These are phyloP conservation scores for Hylomyscus alleni DNA, from an alignment of 2,797 vertebrate genomes.

Conservation along the genomic window DNA sequence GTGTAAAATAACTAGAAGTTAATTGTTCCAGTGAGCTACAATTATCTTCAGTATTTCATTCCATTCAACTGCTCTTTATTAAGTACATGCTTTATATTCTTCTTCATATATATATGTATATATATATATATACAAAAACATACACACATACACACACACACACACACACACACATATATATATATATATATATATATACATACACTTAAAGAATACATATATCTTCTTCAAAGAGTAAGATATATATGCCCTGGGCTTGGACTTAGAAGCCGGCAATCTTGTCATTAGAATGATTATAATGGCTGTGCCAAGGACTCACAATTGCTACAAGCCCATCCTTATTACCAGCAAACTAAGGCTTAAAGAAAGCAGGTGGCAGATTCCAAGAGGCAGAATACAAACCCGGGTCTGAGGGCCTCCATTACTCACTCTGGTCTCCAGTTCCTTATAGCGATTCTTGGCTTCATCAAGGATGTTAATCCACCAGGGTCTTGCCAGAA, in stretches of 20 bases:
- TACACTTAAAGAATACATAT: not conserved
- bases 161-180: no score
- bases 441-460: no score
- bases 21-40: not conserved
- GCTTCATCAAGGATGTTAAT: not conserved
- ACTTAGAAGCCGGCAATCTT: not conserved
- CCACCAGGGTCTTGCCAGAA: not conserved
- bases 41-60: not conserved
- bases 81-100: not conserved
- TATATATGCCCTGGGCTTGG: not conserved
- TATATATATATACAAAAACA: no score
- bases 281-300: not conserved
- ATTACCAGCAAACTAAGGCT: not conserved
- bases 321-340: constrained; percentile 3
- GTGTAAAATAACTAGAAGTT: not conserved
- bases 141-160: no score
- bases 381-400: not conserved
- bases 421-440: not conserved
- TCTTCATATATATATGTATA: not conserved
- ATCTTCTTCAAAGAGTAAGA: constrained; percentile 1
- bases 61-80: not conserved
- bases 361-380: not conserved
- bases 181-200: not conserved
- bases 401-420: not conserved
- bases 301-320: not conserved